These are phyloP conservation scores for Synergus gifuensis DNA, from an alignment of 2,888 invertebrate species.

Conservation along the genomic window DNA sequence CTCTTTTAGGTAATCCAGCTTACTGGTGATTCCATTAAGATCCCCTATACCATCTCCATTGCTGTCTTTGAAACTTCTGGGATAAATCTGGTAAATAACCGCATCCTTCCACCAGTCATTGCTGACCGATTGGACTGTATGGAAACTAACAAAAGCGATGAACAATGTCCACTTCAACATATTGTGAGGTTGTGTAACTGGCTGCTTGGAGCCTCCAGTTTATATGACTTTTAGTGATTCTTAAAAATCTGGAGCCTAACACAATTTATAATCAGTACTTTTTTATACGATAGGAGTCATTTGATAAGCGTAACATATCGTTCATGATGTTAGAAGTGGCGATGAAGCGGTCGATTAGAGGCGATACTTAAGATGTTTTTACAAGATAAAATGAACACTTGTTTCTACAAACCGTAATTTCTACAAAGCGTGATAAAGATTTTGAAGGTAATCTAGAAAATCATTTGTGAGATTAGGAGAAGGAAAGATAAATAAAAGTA, in stretches of 20 bases:
- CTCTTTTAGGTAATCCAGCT: slow-evolving; percentile 80
- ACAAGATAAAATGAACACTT: no score
- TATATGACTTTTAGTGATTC: background rate
- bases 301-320: no score
- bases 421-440: no score
- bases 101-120: slow-evolving; percentile 91
- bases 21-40: slow-evolving; percentile 73
- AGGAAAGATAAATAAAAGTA: no score
- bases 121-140: slow-evolving; percentile 27
- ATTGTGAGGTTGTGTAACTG: slow-evolving; percentile 43
- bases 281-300: no score
- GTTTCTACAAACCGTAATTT: no score
- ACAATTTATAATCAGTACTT: background rate
- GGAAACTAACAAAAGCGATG: slow-evolving; percentile 40
- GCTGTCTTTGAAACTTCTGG: slow-evolving; percentile 91
- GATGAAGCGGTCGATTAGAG: no score
- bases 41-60: slow-evolving; percentile 78
- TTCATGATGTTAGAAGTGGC: no score
- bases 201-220: background rate
- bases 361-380: no score
- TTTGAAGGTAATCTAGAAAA: no score
- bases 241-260: background rate
- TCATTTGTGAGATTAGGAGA: no score
- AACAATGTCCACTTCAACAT: slow-evolving; percentile 40
- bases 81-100: slow-evolving; percentile 92